These are phyloP conservation scores for Platanista minor DNA, from an alignment of 2,113 vertebrate species.

Conservation along the genomic window DNA sequence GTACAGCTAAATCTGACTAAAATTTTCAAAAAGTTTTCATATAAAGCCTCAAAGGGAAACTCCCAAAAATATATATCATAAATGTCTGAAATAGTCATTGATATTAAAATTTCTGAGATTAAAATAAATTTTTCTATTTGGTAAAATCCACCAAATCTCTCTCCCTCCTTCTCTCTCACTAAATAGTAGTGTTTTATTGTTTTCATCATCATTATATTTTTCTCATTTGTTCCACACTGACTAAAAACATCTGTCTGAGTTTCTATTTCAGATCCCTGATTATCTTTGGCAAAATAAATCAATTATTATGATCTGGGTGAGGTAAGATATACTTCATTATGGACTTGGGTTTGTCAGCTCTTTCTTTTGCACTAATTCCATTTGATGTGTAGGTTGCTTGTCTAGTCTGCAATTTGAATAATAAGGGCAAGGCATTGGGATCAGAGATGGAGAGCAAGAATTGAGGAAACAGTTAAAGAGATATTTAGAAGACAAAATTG, in stretches of 20 bases:
- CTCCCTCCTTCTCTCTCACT: neutral
- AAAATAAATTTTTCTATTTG: neutral
- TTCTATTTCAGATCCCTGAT: neutral
- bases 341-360: neutral
- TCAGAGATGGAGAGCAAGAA: neutral
- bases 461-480: neutral
- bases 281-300: neutral
- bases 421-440: neutral
- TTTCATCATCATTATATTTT: neutral
- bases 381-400: neutral
- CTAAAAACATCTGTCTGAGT: neutral
- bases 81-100: neutral
- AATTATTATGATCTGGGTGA: neutral
- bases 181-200: neutral
- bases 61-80: neutral
- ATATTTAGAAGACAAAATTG: neutral
- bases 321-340: neutral
- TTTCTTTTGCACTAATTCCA: neutral
- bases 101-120: neutral
- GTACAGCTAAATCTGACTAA: neutral
- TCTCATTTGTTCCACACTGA: neutral
- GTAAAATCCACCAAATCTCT: neutral
- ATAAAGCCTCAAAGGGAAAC: neutral
- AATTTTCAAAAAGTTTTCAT: neutral
- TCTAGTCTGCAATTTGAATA: neutral